A percentile compares a stretch with the other conserved stretches of the same genome.
Evolutionary conservation across 2,113 vertebrate genomes (phyloP).

Genomic region (Xenopus tropicalis): UCB_Xtro_10.0 CM004443.2:134281501-134282000

Average conservation of each 20-base stretch:
- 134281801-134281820: not conserved
- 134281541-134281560: slow-evolving; percentile 14
- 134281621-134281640: slow-evolving; percentile 31
- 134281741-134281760: slow-evolving; percentile 2
- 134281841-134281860: too few species aligned
- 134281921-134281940: too few species aligned
- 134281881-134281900: too few species aligned
- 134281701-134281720: slow-evolving; percentile 19
- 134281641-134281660: slow-evolving; percentile 21
- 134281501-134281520: too few species aligned
- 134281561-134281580: slow-evolving; percentile 18
- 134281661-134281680: slow-evolving; percentile 31
- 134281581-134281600: slow-evolving; percentile 27
- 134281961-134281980: too few species aligned
- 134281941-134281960: too few species aligned
- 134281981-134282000: too few species aligned
- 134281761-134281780: not conserved
- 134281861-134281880: too few species aligned
- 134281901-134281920: too few species aligned
- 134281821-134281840: too few species aligned
- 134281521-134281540: not conserved
- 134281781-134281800: slow-evolving; percentile 7
- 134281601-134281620: slow-evolving; percentile 42
- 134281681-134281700: slow-evolving; percentile 18
- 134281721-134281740: slow-evolving; percentile 17